Percentiles rank a stretch among this genome's conserved stretches.
phyloP scores from a whole-genome alignment of 2,797 vertebrate species.

The Gymnothorax reevesii region DNA sequence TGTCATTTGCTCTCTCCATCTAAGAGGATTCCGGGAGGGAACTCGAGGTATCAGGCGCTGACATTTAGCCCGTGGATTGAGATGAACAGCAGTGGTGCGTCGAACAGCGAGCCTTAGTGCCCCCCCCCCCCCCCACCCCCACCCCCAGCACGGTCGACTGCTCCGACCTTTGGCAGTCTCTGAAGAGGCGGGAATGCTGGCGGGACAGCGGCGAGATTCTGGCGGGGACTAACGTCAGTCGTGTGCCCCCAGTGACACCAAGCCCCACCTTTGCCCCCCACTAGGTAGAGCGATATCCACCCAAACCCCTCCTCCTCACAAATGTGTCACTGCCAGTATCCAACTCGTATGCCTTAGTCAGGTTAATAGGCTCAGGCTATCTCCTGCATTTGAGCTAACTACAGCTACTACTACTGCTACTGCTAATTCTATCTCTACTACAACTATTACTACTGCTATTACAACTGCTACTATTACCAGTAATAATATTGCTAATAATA shows the following conservation, averaged over 20 bases:
- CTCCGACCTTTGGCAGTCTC: neutral
- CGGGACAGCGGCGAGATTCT: conserved; percentile 67
- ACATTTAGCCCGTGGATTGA: conserved; percentile 4
- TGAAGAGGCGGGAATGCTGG: conserved; percentile 52
- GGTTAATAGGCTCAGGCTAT: neutral
- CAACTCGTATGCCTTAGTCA: too few relatives aligned
- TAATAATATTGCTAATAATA: neutral
- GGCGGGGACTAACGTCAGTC: conserved; percentile 61
- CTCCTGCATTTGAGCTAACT: neutral
- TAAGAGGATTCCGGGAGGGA: neutral
- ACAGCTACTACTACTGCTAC: too few relatives aligned
- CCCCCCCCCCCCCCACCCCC: too few relatives aligned
- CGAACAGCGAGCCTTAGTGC: neutral
- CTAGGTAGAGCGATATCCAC: neutral
- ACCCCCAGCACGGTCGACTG: neutral
- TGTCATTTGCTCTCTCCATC: neutral
- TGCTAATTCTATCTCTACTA: too few relatives aligned
- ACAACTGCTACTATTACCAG: too few relatives aligned
- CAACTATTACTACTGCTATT: too few relatives aligned
- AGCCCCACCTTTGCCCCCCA: neutral
- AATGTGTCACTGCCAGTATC: neutral
- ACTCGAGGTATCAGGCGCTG: neutral
- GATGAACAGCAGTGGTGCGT: neutral
- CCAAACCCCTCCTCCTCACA: neutral
- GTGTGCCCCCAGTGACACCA: neutral